Evolutionary conservation across 2,113 vertebrate species (phyloP), one percentile per base, ranked within the genome.

Genomic region (Mixornis gularis): DNA sequence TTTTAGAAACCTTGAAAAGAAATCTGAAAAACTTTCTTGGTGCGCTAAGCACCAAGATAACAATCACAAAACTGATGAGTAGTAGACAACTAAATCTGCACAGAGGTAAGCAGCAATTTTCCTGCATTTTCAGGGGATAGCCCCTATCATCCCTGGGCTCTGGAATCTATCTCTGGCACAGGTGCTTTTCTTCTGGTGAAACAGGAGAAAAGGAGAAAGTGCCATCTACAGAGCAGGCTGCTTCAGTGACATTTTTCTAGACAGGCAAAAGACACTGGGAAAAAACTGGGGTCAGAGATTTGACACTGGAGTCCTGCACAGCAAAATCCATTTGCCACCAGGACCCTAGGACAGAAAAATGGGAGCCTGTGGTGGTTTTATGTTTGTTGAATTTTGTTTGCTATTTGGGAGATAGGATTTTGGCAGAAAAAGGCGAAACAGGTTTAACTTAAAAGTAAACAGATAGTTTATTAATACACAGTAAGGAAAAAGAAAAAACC

Each of bases 121-220:
- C 30, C 34, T 10, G 3, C 8, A 32, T 62, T 58, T 65, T 14
- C 17, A 59, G 15, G 22, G 38, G 81, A 27, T 8, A 55, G 0
- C 1, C 17, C 4, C 2, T 38, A 0, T 5, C 22, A 41, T 13
- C 18, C 22, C 8, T 24, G 9, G 7, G 3, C 3, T 80, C 64
- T 41, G 5, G 8, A 78, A 25, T 48, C 11, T 25, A 0, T 6
- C 6, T 43, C 21, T 29, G 41, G 30, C 12, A 27, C 16, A n/a
- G 17, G 4, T 41, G 3, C 2, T 62, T 69, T 41, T 3, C 4
- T 63, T 12, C 9, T 32, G n/a, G 13, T 18, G 55, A 38, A 86
- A 64, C 2, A 26, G 19, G 3, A 69, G 36, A 40, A 73, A 30
- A 64, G 14, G 18, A 52, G 10, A 49, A 53, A 46, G 17, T 41